These are phyloP conservation scores for Nothoprocta pentlandii DNA, from an alignment of 2,113 vertebrate genomes.

Conservation along the genomic window DNA sequence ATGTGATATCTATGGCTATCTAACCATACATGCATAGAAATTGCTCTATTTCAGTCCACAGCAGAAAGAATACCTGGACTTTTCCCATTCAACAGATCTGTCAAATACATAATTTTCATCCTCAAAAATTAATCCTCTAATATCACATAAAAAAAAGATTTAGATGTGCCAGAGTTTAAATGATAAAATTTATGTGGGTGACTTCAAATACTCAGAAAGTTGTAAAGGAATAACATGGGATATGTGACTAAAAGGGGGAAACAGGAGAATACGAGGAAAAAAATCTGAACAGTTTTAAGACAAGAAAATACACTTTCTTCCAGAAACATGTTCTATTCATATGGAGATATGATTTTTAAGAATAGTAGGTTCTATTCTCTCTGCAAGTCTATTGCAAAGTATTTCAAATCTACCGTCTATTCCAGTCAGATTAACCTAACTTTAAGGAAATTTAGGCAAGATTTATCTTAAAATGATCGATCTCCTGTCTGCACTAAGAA, in stretches of 20 bases:
- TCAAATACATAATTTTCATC: not conserved
- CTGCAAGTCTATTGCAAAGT: not conserved
- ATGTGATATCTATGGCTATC: not conserved
- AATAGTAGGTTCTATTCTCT: not conserved
- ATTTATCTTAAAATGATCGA: not conserved
- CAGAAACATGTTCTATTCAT: not conserved
- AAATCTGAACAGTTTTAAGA: not conserved
- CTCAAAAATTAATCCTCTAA: not conserved
- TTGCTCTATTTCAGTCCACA: not conserved
- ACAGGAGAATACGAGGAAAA: not conserved
- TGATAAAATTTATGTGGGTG: not conserved
- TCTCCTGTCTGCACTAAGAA: not conserved
- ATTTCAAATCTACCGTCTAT: not conserved
- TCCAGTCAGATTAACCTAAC: not conserved
- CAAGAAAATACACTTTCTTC: not conserved
- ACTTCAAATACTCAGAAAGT: not conserved
- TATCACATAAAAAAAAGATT: not conserved
- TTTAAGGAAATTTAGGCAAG: not conserved
- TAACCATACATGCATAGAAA: fast-evolving
- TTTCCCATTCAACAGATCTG: not conserved
- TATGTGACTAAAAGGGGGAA: not conserved
- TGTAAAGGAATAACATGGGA: not conserved
- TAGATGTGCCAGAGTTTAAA: not conserved
- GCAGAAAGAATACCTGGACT: not conserved
- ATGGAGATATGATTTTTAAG: not conserved